Evolutionary conservation across 2,888 invertebrate species (phyloP).

Genomic region (Rhorus exstirpatorius): DNA sequence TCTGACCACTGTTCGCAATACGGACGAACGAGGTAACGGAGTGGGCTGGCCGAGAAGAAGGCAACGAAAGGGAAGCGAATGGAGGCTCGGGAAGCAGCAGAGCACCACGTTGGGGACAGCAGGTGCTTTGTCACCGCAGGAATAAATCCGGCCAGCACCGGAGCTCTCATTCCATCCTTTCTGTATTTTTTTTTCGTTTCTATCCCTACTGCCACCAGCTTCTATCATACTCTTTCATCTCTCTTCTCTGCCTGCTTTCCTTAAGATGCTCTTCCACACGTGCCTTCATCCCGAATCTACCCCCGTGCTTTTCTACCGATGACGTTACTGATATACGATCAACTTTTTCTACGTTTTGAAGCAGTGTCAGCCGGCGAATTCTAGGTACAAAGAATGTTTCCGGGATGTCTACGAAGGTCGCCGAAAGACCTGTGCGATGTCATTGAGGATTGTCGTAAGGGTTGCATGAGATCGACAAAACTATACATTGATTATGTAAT

Average conservation of each 20-base stretch:
- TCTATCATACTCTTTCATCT: conserved; percentile 71
- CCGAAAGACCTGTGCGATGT: conserved; percentile 4
- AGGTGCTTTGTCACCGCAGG: conserved; percentile 85
- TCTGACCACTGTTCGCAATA: conserved; percentile 82
- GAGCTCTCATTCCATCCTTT: conserved; percentile 76
- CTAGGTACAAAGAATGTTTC: conserved; percentile 50
- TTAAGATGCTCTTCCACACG: conserved; percentile 72
- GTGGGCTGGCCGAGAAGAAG: conserved; percentile 73
- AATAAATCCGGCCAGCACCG: conserved; percentile 82
- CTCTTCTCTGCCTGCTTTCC: conserved; percentile 50
- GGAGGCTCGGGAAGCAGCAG: conserved; percentile 66
- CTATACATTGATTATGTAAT: too few species aligned
- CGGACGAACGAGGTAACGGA: conserved; percentile 82
- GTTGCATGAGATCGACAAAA: neutral
- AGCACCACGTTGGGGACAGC: conserved; percentile 81
- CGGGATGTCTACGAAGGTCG: conserved; percentile 21
- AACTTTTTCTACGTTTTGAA: conserved; percentile 66
- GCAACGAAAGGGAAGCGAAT: conserved; percentile 58
- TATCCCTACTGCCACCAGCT: conserved; percentile 71
- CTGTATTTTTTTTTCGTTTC: conserved; percentile 71
- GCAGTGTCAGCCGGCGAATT: conserved; percentile 40
- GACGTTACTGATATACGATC: conserved; percentile 82
- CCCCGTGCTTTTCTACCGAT: conserved; percentile 79
- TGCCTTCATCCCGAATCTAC: conserved; percentile 81
- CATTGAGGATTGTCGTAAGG: neutral